A percentile compares a stretch with the other conserved stretches of the same genome.
These are phyloP conservation scores for Megaptera novaeangliae DNA, from an alignment of 2,113 vertebrate genomes.

Conservation along the genomic window DNA sequence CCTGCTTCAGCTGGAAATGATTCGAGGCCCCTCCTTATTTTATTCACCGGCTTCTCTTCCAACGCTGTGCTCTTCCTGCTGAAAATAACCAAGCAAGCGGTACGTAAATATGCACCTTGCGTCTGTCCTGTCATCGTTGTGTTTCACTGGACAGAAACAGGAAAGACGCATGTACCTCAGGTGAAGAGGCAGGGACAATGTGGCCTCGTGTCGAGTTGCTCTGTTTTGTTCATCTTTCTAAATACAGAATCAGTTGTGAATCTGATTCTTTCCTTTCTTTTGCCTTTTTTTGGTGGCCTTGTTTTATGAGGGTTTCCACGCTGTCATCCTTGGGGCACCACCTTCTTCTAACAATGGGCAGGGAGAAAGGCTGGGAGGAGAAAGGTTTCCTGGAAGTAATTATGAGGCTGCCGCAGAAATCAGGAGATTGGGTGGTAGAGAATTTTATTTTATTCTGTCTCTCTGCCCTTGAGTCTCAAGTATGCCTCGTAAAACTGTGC, in stretches of 20 bases:
- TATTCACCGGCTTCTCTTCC: rapidly evolving
- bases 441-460: not conserved
- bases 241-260: not conserved
- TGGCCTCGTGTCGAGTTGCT: rapidly evolving
- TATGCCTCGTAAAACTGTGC: not conserved
- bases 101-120: rapidly evolving
- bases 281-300: not conserved
- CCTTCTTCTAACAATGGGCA: not conserved
- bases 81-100: not conserved
- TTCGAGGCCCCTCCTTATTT: rapidly evolving
- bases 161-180: rapidly evolving
- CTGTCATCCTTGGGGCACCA: not conserved
- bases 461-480: not conserved
- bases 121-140: not conserved
- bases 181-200: rapidly evolving
- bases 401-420: not conserved
- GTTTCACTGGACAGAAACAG: not conserved
- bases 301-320: not conserved
- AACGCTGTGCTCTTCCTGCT: rapidly evolving
- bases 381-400: not conserved
- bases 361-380: not conserved
- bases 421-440: not conserved
- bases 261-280: not conserved
- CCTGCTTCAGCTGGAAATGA: not conserved
- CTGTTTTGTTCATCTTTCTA: not conserved